phyloP scores from a whole-genome alignment of 2,797 vertebrate species.

The Tangara arthus region DNA sequence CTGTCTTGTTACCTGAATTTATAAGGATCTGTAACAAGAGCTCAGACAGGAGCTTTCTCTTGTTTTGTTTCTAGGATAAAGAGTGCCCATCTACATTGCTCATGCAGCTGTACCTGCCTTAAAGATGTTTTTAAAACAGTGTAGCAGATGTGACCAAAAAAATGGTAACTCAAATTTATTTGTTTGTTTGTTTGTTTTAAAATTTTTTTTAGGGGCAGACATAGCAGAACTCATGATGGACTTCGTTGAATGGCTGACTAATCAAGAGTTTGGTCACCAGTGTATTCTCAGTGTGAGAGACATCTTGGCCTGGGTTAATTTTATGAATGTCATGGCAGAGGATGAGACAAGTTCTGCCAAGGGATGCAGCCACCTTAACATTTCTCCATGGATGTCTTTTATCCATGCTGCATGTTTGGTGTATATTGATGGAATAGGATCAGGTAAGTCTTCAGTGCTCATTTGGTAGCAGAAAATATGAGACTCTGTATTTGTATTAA shows the following conservation, averaged over 20 bases:
- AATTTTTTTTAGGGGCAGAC: constrained; percentile 76
- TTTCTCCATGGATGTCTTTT: constrained; percentile 84
- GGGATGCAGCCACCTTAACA: constrained; percentile 56
- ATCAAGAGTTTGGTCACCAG: constrained; percentile 88
- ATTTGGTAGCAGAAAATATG: not conserved
- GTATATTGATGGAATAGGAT: constrained; percentile 92
- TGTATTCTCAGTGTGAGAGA: constrained; percentile 93
- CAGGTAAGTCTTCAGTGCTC: constrained; percentile 77
- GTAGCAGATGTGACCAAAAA: not conserved
- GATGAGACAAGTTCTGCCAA: constrained; percentile 71
- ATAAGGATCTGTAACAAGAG: not conserved
- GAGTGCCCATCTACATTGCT: not conserved
- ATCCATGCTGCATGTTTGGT: constrained; percentile 93
- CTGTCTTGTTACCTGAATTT: not conserved
- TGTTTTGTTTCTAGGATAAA: not conserved
- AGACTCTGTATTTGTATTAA: not conserved
- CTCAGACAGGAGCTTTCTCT: not conserved
- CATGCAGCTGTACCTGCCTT: not conserved
- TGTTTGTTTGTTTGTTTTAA: not conserved
- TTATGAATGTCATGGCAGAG: constrained; percentile 86
- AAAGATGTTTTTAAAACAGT: not conserved
- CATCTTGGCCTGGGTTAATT: constrained; percentile 91
- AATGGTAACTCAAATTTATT: not conserved
- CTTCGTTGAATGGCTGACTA: constrained; percentile 91
- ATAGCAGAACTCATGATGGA: constrained; percentile 91